phyloP scores from a whole-genome alignment of 1,140 invertebrate species.

The Atta cephalotes region DNA sequence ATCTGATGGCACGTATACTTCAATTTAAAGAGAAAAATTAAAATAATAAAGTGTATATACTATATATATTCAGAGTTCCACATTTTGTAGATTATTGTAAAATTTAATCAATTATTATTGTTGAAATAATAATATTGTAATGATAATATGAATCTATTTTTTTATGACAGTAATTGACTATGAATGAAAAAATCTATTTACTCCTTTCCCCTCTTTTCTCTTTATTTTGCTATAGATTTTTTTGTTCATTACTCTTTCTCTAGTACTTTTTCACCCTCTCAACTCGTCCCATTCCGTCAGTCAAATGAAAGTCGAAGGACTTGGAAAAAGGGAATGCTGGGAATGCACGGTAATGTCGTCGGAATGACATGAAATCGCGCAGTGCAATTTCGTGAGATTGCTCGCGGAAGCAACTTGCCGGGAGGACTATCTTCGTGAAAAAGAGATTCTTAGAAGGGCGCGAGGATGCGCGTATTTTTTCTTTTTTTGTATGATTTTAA shows the following conservation, averaged over 20 bases:
- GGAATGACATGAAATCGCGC: constrained; percentile 78
- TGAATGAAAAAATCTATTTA: constrained; percentile 14
- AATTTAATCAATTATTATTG: background rate
- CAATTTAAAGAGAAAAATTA: constrained; percentile 1
- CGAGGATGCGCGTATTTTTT: constrained; percentile 63
- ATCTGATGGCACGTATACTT: background rate
- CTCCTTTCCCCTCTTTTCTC: background rate
- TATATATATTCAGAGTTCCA: background rate
- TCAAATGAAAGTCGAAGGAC: constrained; percentile 70
- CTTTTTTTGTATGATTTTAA: constrained; percentile 23
- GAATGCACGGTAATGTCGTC: constrained; percentile 74
- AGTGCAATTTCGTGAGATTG: constrained; percentile 78
- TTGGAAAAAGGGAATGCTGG: constrained; percentile 62
- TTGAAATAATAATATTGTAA: background rate
- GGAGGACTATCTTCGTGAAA: constrained; percentile 69
- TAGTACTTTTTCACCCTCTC: constrained; percentile 34
- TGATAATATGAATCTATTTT: background rate
- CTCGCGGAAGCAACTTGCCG: constrained; percentile 69
- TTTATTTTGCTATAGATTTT: background rate
- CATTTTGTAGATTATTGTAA: background rate
- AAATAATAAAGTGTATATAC: background rate
- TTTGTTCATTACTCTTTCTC: constrained; percentile 19
- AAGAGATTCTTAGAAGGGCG: constrained; percentile 67
- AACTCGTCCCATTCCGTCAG: constrained; percentile 10
- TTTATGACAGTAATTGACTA: background rate